These are phyloP conservation scores for Philereme vetulata DNA, from an alignment of 2,888 invertebrate genomes.

Conservation along the genomic window DNA sequence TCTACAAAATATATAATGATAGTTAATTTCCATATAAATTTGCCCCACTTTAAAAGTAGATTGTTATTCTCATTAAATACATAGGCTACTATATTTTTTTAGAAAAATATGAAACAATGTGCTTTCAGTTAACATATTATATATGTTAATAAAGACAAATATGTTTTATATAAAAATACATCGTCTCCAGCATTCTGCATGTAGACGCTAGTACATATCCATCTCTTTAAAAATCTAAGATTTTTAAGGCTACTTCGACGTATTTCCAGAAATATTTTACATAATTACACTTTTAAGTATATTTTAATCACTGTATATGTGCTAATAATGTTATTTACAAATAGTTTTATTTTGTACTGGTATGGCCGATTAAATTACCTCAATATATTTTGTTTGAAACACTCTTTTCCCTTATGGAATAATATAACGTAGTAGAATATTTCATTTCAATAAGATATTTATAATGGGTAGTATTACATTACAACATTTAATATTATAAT, in stretches of 20 bases:
- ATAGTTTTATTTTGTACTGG: slow-evolving; percentile 76
- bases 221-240: slow-evolving; percentile 80
- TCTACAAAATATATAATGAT: slow-evolving; percentile 52
- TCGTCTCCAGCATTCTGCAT: slow-evolving; percentile 70
- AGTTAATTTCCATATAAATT: slow-evolving; percentile 57
- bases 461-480: slow-evolving; percentile 26
- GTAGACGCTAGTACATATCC: slow-evolving; percentile 75
- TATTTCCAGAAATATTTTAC: slow-evolving; percentile 76
- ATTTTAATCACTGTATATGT: slow-evolving; percentile 71
- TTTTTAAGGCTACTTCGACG: slow-evolving; percentile 82
- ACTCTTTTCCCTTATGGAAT: slow-evolving; percentile 63
- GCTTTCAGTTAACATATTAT: slow-evolving; percentile 82
- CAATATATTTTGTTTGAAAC: slow-evolving; percentile 55
- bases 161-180: slow-evolving; percentile 83
- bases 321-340: slow-evolving; percentile 66
- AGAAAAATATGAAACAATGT: slow-evolving; percentile 83
- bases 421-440: slow-evolving; percentile 55
- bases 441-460: slow-evolving; percentile 31
- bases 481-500: slow-evolving; percentile 55
- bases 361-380: slow-evolving; percentile 73
- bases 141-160: slow-evolving; percentile 83
- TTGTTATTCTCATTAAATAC: slow-evolving; percentile 68
- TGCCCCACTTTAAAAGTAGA: slow-evolving; percentile 72
- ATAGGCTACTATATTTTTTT: slow-evolving; percentile 70
- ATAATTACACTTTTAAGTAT: slow-evolving; percentile 77